Percentiles rank a stretch among this genome's conserved stretches.
phyloP scores from a whole-genome alignment of 1,140 invertebrate species.

The Tigriopus japonicus region DNA sequence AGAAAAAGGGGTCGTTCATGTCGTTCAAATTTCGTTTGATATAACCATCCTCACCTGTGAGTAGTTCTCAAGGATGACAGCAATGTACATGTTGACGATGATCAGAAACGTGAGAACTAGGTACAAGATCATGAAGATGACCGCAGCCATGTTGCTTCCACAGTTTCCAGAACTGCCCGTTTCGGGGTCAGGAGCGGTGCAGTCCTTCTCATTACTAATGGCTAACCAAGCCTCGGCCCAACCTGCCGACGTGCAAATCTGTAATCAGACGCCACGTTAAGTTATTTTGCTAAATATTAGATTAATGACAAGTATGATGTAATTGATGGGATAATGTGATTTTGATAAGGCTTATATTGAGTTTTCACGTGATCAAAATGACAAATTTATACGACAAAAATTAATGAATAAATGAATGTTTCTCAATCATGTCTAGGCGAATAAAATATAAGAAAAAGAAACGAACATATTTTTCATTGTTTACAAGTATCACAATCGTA shows the following conservation, averaged over 20 bases:
- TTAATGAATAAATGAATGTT: too few species aligned
- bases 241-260: constrained; percentile 95
- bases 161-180: constrained; percentile 50
- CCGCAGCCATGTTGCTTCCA: constrained; percentile 74
- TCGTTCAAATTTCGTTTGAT: too few species aligned
- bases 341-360: too few species aligned
- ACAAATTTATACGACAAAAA: too few species aligned
- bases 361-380: too few species aligned
- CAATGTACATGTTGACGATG: constrained; percentile 98
- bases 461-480: too few species aligned
- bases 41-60: constrained; percentile 92
- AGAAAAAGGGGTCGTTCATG: constrained; percentile 90
- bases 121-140: constrained; percentile 82
- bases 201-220: constrained; percentile 86
- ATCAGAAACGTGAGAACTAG: constrained; percentile 94
- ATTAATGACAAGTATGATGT: neutral
- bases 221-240: constrained; percentile 89
- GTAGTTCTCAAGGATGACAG: constrained; percentile 96
- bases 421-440: too few species aligned
- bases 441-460: too few species aligned
- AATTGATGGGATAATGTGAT: neutral
- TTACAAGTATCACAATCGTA: too few species aligned
- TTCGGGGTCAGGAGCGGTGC: constrained; percentile 48
- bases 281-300: constrained; percentile 80
- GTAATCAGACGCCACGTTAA: constrained; percentile 77